Evolutionary conservation across 2,113 vertebrate species (phyloP), one percentile per base, ranked within the genome.

Genomic region (Tachysurus fulvidraco): DNA sequence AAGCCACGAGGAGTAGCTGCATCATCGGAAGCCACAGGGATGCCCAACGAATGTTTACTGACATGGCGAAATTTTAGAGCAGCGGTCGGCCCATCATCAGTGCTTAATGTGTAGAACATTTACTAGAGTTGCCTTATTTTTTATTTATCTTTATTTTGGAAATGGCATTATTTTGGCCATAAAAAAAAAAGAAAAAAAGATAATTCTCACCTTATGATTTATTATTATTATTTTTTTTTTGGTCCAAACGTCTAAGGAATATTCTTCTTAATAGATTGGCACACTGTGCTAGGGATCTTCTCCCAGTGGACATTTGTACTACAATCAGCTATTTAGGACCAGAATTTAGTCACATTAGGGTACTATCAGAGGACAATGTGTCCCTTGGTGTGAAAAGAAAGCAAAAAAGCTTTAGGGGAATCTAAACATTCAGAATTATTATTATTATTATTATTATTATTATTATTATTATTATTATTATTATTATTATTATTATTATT

Each of bases 31-130:
- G 83, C 86, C 84, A 59, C 83, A 85, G 91, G 88, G 44, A 55
- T 21, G 28, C 23, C 57, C 59, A 67, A 17, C 12, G 60, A 91
- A 90, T 89, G 74, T 89, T 86, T 90, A 92, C 94, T 93, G 92
- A 94, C 54, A 0, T 83, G 36, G 88, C 91, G 91, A 36, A 90
- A 90, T 77, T n/a, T 84, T 67, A 74, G 17, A 44, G 44, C 78
- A 41, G 87, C 25, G 25, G 30, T 50, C 71, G 55, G 73, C 19
- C 13, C 5, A 71, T 81, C 71, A 85, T 25, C 10, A 3, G 41
- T 21, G 36, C 50, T 46, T 67, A 44, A 10, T 55, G 21, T 7
- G 4, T 12, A 81, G 79, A 44, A 59, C 13, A 16, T 73, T 8
- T 41, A 73, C 16, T 10, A 44, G 69, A 11, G 30, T 25, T 54